Conservation (phyloP, 37 sponge, comb jelly and placozoan genomes). For the Mnemiopsis leidyi region DNA sequence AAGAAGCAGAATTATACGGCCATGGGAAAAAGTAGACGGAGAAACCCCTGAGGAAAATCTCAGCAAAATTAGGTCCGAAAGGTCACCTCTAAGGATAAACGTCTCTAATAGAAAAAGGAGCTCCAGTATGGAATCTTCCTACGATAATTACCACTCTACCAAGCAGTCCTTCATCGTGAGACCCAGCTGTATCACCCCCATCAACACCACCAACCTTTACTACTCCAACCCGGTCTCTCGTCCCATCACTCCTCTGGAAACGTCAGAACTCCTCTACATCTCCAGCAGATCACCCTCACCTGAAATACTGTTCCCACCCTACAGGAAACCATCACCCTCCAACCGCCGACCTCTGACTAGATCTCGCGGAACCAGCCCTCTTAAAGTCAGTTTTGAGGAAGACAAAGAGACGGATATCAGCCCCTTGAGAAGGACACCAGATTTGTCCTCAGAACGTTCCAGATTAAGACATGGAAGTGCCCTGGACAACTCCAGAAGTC, state of each 20-base stretch:
- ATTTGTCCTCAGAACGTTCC: not conserved
- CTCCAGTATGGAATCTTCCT: not conserved
- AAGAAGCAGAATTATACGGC: not conserved
- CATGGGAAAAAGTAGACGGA: not conserved
- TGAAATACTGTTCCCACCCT: not conserved
- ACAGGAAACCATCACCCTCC: not conserved
- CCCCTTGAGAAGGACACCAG: not conserved
- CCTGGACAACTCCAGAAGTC: not conserved
- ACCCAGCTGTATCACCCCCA: constrained; percentile 7
- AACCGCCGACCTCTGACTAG: not conserved
- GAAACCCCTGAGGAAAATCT: not conserved
- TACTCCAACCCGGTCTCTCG: constrained; percentile 30
- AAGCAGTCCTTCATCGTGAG: not conserved
- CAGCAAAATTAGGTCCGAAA: not conserved
- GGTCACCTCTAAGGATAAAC: not conserved
- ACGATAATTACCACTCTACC: constrained; percentile 44
- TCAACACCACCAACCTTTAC: constrained; percentile 47
- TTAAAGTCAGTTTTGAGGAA: constrained; percentile 25
- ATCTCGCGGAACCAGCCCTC: constrained; percentile 11
- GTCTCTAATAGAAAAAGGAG: not conserved
- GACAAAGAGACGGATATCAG: not conserved
- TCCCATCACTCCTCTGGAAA: not conserved
- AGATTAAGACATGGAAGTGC: not conserved
- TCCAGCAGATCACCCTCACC: constrained; percentile 57
- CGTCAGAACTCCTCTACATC: constrained; percentile 50